Evolutionary conservation across 2,797 vertebrate genomes (phyloP).

Genomic region (Atherinosoma microstoma): DNA sequence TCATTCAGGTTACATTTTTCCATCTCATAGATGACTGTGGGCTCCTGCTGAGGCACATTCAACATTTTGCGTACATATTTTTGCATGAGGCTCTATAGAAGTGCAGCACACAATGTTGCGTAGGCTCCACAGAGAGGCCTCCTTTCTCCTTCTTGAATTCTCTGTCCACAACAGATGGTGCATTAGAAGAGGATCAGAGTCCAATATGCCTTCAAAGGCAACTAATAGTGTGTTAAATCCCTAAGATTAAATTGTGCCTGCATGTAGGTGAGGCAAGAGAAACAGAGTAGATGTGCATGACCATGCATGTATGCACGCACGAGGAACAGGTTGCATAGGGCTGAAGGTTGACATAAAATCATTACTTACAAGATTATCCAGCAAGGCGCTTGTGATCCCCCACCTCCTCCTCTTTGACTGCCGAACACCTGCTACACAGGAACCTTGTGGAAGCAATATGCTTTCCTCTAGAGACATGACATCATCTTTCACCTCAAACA

Average conservation of each 20-base stretch:
- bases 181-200: slow-evolving; percentile 54
- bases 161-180: slow-evolving; percentile 73
- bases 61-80: slow-evolving; percentile 7
- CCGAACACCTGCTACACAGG: slow-evolving; percentile 69
- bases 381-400: slow-evolving; percentile 36
- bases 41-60: slow-evolving; percentile 30
- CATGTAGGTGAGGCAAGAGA: slow-evolving; percentile 9
- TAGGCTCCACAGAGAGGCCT: slow-evolving; percentile 32
- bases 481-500: slow-evolving; percentile 56
- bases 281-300: slow-evolving; percentile 5
- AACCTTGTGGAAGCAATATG: slow-evolving; percentile 46
- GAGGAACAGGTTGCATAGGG: slow-evolving; percentile 16
- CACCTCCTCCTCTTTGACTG: slow-evolving; percentile 29
- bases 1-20: slow-evolving; percentile 28
- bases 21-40: slow-evolving; percentile 28
- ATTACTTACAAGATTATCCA: slow-evolving; percentile 59
- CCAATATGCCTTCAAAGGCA: slow-evolving; percentile 50
- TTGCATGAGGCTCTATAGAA: slow-evolving; percentile 10
- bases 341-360: slow-evolving; percentile 54
- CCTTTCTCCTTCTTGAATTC: slow-evolving; percentile 51
- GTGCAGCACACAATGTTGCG: slow-evolving; percentile 30
- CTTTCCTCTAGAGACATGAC: slow-evolving; percentile 66
- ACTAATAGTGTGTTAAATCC: slow-evolving; percentile 63
- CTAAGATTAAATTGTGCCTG: slow-evolving; percentile 38
- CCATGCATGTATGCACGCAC: not conserved